Conservation (phyloP, 2,797 vertebrate species). For the Phoeniculus purpureus region DNA sequence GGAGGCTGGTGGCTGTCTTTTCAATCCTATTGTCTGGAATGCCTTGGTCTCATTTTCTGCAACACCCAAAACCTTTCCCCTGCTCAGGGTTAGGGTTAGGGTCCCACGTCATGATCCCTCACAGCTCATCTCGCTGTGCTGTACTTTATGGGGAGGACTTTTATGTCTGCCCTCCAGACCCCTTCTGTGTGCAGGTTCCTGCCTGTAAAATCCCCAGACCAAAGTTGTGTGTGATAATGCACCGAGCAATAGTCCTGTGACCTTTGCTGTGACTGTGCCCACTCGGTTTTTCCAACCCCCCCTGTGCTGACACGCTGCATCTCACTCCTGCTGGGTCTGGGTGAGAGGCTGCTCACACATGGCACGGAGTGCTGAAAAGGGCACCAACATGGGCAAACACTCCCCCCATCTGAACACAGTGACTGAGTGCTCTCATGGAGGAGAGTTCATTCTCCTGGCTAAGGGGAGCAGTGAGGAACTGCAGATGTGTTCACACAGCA, state of each 20-base stretch:
- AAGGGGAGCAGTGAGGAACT: not conserved
- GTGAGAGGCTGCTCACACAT: not conserved
- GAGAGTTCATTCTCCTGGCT: not conserved
- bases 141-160: not conserved
- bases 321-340: not conserved
- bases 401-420: not conserved
- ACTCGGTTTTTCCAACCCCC: not conserved
- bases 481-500: accelerated
- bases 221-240: not conserved
- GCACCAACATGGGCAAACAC: accelerated
- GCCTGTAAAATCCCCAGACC: not conserved
- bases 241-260: not conserved
- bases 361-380: not conserved
- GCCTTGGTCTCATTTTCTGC: too few relatives aligned
- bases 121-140: not conserved
- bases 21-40: accelerated
- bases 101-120: accelerated
- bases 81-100: too few relatives aligned
- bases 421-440: not conserved
- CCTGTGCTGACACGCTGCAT: not conserved
- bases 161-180: not conserved
- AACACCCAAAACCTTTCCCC: not conserved
- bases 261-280: not conserved
- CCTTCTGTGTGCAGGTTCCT: not conserved
- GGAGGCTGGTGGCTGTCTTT: accelerated